Conservation (phyloP, 2,797 vertebrate genomes). For the Enteromius trimaculatus region DNA sequence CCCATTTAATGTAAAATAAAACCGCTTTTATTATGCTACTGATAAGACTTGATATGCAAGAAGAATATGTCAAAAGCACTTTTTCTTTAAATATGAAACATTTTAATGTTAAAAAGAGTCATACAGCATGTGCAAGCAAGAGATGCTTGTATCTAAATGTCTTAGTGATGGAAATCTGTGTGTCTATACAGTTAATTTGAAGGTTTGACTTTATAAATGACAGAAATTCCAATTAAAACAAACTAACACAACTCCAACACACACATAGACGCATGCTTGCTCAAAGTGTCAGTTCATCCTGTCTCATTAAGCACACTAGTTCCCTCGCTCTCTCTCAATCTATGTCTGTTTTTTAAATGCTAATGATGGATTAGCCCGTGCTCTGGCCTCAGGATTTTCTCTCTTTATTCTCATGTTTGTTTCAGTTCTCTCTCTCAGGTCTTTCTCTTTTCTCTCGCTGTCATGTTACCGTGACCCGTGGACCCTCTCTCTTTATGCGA, state of each 20-base stretch:
- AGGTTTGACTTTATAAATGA: slow-evolving; percentile 41
- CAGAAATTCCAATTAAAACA: slow-evolving; percentile 49
- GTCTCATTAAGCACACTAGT: slow-evolving; percentile 47
- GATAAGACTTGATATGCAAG: background rate
- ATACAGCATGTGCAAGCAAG: background rate
- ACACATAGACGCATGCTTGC: slow-evolving; percentile 3
- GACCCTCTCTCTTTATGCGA: slow-evolving; percentile 40
- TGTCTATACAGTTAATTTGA: slow-evolving; percentile 35
- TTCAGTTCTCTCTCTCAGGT: slow-evolving; percentile 53
- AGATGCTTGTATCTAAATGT: background rate
- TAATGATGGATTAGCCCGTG: slow-evolving; percentile 60
- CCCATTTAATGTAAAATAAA: background rate
- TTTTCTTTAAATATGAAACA: background rate
- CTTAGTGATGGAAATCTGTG: background rate
- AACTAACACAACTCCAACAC: background rate
- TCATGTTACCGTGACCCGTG: slow-evolving; percentile 50
- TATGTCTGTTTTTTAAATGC: slow-evolving; percentile 55
- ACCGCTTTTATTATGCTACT: background rate
- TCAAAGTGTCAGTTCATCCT: slow-evolving; percentile 46
- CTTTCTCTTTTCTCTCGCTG: slow-evolving; percentile 53
- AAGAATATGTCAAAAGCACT: too few species aligned
- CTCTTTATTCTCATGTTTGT: slow-evolving; percentile 47
- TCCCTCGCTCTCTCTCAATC: slow-evolving; percentile 38
- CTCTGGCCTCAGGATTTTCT: slow-evolving; percentile 50
- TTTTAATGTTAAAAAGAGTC: background rate